These are phyloP conservation scores for Cremastinae sp. DNA, from an alignment of 2,888 invertebrate species.

Conservation along the genomic window DNA sequence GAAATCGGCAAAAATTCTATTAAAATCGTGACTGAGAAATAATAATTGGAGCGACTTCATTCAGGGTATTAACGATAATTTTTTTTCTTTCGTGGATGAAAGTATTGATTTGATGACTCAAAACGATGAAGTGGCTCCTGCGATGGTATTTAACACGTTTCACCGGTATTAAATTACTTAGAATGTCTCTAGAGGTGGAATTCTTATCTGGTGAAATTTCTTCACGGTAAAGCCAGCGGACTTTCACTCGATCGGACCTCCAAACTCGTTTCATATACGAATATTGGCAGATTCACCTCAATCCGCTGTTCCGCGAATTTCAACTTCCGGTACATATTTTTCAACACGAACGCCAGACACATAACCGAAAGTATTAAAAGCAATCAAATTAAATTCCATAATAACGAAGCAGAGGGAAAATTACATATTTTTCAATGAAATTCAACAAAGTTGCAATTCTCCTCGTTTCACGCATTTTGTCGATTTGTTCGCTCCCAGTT, in stretches of 20 bases:
- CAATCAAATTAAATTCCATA: too few relatives aligned
- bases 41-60: too few relatives aligned
- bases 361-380: too few relatives aligned
- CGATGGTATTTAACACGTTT: background rate
- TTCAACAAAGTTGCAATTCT: too few relatives aligned
- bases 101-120: background rate
- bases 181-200: slow-evolving; percentile 36
- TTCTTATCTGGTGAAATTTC: slow-evolving; percentile 55
- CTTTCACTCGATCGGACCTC: slow-evolving; percentile 44
- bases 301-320: background rate
- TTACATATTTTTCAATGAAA: too few relatives aligned
- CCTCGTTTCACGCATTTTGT: too few relatives aligned
- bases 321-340: too few relatives aligned
- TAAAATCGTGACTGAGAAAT: background rate
- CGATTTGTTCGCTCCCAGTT: too few relatives aligned
- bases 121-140: background rate
- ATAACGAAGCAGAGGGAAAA: too few relatives aligned
- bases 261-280: background rate
- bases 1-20: background rate
- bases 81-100: too few relatives aligned
- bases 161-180: slow-evolving; percentile 29
- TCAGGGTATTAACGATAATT: too few relatives aligned
- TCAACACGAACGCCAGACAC: too few relatives aligned
- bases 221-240: slow-evolving; percentile 26
- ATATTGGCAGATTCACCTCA: background rate